phyloP scores from a whole-genome alignment of 2,113 vertebrate species.

The Lycaon pictus region DNA sequence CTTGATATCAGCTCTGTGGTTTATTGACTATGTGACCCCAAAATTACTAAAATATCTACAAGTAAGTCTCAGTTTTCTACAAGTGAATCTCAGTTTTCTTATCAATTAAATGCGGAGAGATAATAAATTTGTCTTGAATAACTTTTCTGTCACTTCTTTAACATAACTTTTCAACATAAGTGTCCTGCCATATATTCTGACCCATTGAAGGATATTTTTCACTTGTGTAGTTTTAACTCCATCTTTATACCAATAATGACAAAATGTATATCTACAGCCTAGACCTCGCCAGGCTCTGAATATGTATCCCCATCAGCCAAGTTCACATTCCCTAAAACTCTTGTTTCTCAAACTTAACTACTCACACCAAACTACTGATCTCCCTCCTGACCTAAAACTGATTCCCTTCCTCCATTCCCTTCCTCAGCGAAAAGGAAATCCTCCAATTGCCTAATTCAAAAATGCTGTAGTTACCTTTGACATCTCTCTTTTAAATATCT shows the following conservation, averaged over 20 bases:
- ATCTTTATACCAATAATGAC: background rate
- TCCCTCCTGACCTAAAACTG: background rate
- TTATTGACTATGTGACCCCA: background rate
- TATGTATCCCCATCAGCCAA: background rate
- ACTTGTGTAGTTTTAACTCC: background rate
- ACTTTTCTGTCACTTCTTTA: background rate
- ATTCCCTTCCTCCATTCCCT: background rate
- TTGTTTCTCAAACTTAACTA: background rate
- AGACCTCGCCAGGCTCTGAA: background rate
- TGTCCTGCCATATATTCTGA: background rate
- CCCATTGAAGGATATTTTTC: background rate
- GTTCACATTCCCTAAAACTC: background rate
- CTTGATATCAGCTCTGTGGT: background rate
- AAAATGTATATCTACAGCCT: background rate
- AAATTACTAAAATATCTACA: background rate
- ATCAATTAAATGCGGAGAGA: background rate
- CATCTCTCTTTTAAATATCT: background rate
- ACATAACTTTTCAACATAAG: background rate
- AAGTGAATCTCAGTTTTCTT: background rate
- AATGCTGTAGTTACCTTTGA: background rate
- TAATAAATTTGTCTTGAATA: background rate
- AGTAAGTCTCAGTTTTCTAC: background rate
- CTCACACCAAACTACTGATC: background rate
- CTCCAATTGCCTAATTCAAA: background rate
- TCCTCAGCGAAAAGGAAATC: background rate